These are phyloP conservation scores for Xyliphius kryptos DNA, from an alignment of 2,113 vertebrate genomes.

Conservation along the genomic window DNA sequence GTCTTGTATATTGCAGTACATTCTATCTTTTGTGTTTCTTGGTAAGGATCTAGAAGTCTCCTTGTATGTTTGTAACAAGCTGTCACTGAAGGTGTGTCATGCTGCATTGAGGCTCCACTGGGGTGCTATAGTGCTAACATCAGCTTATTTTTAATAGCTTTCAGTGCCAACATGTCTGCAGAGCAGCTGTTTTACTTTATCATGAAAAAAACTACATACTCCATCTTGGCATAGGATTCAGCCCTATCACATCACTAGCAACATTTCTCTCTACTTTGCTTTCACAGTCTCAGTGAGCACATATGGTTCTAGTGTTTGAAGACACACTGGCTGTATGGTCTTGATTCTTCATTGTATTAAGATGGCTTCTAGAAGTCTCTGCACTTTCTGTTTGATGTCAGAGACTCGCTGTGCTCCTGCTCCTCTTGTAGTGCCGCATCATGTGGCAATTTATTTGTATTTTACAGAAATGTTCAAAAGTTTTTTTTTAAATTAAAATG, in stretches of 20 bases:
- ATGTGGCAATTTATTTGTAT: no score
- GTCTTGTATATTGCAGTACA: no score
- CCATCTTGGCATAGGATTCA: conserved; percentile 73
- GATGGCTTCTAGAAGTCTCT: conserved; percentile 77
- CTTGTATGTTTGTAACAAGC: conserved; percentile 19
- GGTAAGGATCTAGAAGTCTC: not conserved
- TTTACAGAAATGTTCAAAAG: no score
- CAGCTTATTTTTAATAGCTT: conserved; percentile 67
- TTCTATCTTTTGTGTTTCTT: not conserved
- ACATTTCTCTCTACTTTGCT: conserved; percentile 57
- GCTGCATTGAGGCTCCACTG: conserved; percentile 53
- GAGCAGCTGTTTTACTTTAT: conserved; percentile 72
- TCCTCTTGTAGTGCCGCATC: no score
- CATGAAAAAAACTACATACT: conserved; percentile 58
- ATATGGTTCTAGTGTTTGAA: no score
- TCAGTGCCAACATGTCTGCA: conserved; percentile 72
- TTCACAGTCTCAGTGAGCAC: no score
- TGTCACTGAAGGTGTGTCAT: conserved; percentile 31
- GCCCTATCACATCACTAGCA: conserved; percentile 87
- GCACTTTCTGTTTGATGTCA: no score
- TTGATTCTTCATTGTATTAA: conserved; percentile 85
- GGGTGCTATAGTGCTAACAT: conserved; percentile 66
- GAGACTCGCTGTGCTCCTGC: no score
- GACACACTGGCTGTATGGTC: no score
- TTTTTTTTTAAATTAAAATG: no score